These are phyloP conservation scores for Parelbella ahira DNA, from an alignment of 2,888 invertebrate species.

Conservation along the genomic window DNA sequence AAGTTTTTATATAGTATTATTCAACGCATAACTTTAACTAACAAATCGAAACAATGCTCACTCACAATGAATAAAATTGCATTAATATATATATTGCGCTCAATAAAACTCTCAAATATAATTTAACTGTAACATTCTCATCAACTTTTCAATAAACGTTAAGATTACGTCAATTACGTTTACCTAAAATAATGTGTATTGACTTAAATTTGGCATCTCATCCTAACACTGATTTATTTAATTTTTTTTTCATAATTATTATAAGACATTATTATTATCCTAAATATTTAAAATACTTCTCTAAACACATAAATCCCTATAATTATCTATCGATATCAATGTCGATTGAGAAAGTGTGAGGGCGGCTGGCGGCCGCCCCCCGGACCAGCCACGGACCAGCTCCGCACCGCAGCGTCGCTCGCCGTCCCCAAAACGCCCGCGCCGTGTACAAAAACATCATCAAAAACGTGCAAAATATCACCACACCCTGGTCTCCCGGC, in stretches of 20 bases:
- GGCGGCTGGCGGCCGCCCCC: too few species aligned
- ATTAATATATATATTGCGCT: conserved; percentile 71
- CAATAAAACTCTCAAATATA: conserved; percentile 81
- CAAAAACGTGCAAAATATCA: conserved; percentile 81
- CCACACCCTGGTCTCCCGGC: conserved; percentile 81
- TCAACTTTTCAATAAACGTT: conserved; percentile 78
- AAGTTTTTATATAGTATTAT: conserved; percentile 59
- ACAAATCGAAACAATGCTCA: conserved; percentile 79
- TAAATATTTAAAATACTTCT: conserved; percentile 80
- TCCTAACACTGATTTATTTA: conserved; percentile 78
- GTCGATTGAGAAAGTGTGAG: conserved; percentile 70
- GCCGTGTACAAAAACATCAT: conserved; percentile 76
- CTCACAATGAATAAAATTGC: conserved; percentile 79
- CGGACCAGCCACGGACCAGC: too few species aligned
- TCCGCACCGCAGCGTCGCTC: conserved; percentile 50
- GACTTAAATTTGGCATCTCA: conserved; percentile 85
- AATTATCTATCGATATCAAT: conserved; percentile 77
- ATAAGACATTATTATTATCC: conserved; percentile 71
- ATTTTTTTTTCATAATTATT: conserved; percentile 60
- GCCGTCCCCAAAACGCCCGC: conserved; percentile 62
- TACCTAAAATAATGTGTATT: conserved; percentile 83
- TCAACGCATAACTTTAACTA: conserved; percentile 79
- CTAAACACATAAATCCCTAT: conserved; percentile 80
- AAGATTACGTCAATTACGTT: conserved; percentile 78
- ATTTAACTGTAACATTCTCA: conserved; percentile 79